Conservation (phyloP, 2,113 vertebrate species). For the Calcarius ornatus region DNA sequence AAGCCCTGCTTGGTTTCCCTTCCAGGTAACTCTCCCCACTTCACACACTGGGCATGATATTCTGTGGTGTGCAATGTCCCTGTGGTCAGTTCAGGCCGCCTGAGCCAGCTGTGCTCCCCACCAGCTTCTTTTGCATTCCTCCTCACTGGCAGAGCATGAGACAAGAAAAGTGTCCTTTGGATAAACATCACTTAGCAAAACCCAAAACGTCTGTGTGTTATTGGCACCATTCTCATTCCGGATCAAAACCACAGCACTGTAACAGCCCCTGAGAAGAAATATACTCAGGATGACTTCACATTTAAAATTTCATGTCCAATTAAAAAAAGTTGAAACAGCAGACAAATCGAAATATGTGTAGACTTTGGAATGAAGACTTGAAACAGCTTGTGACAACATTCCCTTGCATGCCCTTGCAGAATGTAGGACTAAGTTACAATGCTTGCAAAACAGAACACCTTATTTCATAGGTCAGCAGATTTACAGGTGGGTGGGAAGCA, state of each 20-base stretch:
- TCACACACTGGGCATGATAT: accelerated
- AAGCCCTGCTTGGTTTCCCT: not conserved
- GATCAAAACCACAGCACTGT: not conserved
- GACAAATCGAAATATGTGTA: not conserved
- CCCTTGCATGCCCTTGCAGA: not conserved
- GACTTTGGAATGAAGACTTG: not conserved
- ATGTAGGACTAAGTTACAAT: not conserved
- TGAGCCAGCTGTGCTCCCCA: not conserved
- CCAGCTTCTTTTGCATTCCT: not conserved
- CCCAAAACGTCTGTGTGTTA: not conserved
- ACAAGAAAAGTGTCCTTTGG: not conserved
- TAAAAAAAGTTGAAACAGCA: not conserved
- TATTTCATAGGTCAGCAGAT: not conserved
- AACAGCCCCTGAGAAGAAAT: not conserved
- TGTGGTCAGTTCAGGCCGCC: not conserved
- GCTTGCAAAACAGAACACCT: not conserved
- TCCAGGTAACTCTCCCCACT: not conserved
- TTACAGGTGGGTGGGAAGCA: not conserved
- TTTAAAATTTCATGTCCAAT: not conserved
- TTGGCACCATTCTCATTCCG: not conserved
- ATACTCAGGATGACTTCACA: not conserved
- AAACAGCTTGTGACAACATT: not conserved
- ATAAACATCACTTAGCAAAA: not conserved
- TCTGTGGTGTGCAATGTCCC: not conserved
- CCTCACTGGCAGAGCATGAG: not conserved